A percentile compares a stretch with the other conserved stretches of the same genome.
These are phyloP conservation scores for Deilephila elpenor DNA, from an alignment of 2,888 invertebrate genomes.

Conservation along the genomic window DNA sequence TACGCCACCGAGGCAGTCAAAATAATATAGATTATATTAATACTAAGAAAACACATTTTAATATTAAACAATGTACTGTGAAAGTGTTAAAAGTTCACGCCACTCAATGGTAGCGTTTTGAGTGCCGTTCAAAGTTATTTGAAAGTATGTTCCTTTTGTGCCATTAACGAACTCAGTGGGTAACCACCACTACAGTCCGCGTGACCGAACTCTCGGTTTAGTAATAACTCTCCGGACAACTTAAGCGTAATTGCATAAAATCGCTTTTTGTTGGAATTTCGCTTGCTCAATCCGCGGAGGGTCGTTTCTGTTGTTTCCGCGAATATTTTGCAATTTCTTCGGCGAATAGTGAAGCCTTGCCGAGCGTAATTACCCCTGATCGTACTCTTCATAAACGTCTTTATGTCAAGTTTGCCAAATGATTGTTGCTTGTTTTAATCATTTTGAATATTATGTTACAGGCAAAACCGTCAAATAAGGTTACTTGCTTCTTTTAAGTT, in stretches of 20 bases:
- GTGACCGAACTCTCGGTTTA: constrained; percentile 73
- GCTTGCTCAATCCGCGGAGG: constrained; percentile 73
- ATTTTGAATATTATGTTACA: background rate
- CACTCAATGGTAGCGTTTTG: background rate
- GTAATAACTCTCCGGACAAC: constrained; percentile 77
- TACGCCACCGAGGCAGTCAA: too few relatives aligned
- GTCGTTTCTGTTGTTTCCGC: constrained; percentile 65
- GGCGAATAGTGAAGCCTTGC: constrained; percentile 34
- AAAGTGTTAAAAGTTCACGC: background rate
- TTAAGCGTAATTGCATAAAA: constrained; percentile 80
- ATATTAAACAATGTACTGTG: background rate
- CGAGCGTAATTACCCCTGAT: constrained; percentile 4
- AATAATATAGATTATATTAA: background rate
- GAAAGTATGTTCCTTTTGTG: constrained; percentile 6
- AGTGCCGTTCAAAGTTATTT: constrained; percentile 15
- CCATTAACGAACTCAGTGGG: constrained; percentile 28
- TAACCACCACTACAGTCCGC: constrained; percentile 43
- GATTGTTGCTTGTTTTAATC: background rate
- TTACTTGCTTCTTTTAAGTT: too few relatives aligned
- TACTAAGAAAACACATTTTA: background rate
- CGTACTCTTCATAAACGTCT: background rate
- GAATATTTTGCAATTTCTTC: constrained; percentile 64
- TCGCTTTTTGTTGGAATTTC: constrained; percentile 77
- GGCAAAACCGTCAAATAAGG: background rate
- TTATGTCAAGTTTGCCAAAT: background rate